These are phyloP conservation scores for Bubalus kerabau DNA, from an alignment of 2,113 vertebrate species.

Conservation along the genomic window DNA sequence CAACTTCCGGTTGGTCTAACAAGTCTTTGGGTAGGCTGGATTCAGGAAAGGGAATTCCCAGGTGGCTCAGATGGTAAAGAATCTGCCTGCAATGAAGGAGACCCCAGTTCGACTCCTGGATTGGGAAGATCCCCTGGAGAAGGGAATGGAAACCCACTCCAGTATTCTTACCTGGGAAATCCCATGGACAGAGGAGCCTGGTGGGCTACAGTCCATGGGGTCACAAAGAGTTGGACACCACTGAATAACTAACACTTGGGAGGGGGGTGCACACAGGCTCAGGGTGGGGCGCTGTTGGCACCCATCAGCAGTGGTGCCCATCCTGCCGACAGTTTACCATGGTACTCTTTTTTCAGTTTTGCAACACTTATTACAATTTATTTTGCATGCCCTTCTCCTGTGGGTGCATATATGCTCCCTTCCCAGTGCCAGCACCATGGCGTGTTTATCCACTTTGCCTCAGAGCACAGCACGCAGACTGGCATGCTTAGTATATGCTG, in stretches of 20 bases:
- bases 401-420: accelerated
- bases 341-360: neutral
- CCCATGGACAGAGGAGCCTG: neutral
- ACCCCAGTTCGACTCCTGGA: neutral
- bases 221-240: accelerated
- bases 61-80: neutral
- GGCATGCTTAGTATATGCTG: neutral
- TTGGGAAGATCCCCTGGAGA: neutral
- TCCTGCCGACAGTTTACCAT: accelerated
- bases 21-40: accelerated
- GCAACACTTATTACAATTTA: accelerated
- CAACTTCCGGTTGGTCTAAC: neutral
- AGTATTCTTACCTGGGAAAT: neutral
- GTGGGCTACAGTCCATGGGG: neutral
- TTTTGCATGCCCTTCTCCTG: neutral
- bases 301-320: accelerated
- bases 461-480: neutral
- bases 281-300: accelerated
- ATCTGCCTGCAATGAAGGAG: neutral
- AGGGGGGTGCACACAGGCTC: accelerated
- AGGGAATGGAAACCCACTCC: neutral
- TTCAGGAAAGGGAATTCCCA: neutral
- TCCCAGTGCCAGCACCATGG: accelerated
- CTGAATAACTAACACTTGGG: neutral
- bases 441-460: accelerated